phyloP scores from a whole-genome alignment of 2,113 vertebrate genomes.

The Lamprotornis superbus region DNA sequence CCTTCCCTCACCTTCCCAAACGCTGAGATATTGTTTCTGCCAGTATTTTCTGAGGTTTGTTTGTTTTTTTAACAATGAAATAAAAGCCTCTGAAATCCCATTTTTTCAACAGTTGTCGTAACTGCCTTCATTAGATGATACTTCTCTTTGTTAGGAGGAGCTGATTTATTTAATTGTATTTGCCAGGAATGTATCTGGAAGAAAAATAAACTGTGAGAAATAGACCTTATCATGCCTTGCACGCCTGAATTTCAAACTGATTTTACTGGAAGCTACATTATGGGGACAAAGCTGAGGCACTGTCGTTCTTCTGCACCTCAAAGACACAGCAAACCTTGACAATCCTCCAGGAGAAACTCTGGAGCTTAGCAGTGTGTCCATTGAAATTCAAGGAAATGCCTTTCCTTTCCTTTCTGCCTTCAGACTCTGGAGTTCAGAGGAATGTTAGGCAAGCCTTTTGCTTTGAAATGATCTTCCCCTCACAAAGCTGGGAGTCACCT shows the following conservation, averaged over 20 bases:
- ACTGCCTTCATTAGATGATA: conserved; percentile 16
- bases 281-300: neutral
- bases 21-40: neutral
- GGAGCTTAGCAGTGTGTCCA: neutral
- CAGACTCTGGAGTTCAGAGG: neutral
- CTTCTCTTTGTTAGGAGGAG: neutral
- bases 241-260: neutral
- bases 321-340: neutral
- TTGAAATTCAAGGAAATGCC: conserved; percentile 18
- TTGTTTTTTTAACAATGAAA: neutral
- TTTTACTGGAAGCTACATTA: conserved; percentile 45
- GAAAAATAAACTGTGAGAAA: conserved; percentile 14
- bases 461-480: neutral
- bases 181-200: conserved; percentile 4
- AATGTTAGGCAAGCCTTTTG: neutral
- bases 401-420: neutral
- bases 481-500: neutral
- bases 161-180: conserved; percentile 41
- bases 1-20: neutral
- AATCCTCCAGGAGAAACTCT: conserved; percentile 16
- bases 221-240: neutral
- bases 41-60: neutral
- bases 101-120: neutral
- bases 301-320: neutral
- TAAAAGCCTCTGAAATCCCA: neutral